Percentiles rank a stretch among this genome's conserved stretches.
phyloP scores from a whole-genome alignment of 2,888 invertebrate genomes.

The Perdita meconis region DNA sequence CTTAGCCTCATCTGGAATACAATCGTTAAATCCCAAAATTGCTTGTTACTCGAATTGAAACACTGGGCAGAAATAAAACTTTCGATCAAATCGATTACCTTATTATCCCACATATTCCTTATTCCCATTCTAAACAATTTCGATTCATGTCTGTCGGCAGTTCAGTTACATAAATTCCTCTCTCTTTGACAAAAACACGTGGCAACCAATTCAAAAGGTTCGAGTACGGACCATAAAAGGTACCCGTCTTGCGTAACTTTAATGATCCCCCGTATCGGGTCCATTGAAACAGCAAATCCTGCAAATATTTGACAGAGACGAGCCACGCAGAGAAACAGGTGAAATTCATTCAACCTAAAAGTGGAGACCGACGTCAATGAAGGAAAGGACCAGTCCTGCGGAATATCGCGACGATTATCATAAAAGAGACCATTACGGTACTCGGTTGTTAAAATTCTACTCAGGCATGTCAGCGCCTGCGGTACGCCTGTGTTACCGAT shows the following conservation, averaged over 20 bases:
- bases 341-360: conserved; percentile 20
- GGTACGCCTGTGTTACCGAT: conserved; percentile 46
- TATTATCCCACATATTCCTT: too few relatives aligned
- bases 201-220: background rate
- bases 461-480: conserved; percentile 50
- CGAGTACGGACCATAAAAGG: conserved; percentile 15
- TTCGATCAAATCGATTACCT: too few relatives aligned
- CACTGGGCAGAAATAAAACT: too few relatives aligned
- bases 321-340: conserved; percentile 13
- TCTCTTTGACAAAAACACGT: background rate
- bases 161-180: background rate
- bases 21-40: too few relatives aligned
- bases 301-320: conserved; percentile 41
- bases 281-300: conserved; percentile 30
- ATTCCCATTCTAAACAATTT: too few relatives aligned
- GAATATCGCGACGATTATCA: conserved; percentile 59
- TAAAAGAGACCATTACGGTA: conserved; percentile 58
- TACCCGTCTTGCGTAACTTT: background rate
- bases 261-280: conserved; percentile 20
- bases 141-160: too few relatives aligned
- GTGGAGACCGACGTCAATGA: conserved; percentile 43
- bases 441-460: conserved; percentile 39
- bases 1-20: too few relatives aligned
- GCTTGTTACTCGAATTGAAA: too few relatives aligned
- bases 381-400: conserved; percentile 53